A percentile compares a stretch with the other conserved stretches of the same genome.
phyloP scores from a whole-genome alignment of 30 jellyfish, hydroid and myxozoan species.

The Aurelia aurita complex sp. Pacific region DNA sequence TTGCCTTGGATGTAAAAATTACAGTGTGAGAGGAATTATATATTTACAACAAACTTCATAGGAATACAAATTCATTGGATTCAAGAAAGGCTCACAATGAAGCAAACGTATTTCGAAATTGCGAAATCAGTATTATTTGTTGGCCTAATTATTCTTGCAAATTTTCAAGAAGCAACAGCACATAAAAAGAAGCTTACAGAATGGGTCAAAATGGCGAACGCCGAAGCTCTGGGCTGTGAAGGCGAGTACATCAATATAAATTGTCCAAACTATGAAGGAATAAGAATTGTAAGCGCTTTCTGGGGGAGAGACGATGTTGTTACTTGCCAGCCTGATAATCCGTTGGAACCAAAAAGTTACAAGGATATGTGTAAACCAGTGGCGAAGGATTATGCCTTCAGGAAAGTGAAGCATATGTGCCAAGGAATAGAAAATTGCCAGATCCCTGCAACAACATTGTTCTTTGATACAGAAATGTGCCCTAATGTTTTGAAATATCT shows the following conservation, averaged over 20 bases:
- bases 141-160: not conserved
- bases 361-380: slow-evolving; percentile 88
- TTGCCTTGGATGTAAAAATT: too few species aligned
- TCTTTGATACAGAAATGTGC: slow-evolving; percentile 90
- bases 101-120: too few species aligned
- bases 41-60: too few species aligned
- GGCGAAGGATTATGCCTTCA: slow-evolving; percentile 72
- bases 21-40: too few species aligned
- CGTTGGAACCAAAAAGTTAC: slow-evolving; percentile 60
- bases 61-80: too few species aligned
- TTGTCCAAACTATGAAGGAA: slow-evolving; percentile 93
- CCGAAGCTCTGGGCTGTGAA: slow-evolving; percentile 83
- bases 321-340: slow-evolving; percentile 84
- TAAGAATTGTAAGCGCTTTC: slow-evolving; percentile 78
- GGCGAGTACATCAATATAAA: slow-evolving; percentile 78
- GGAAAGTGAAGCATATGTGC: slow-evolving; percentile 84
- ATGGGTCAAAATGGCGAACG: slow-evolving; percentile 72
- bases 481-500: slow-evolving; percentile 90
- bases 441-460: slow-evolving; percentile 65
- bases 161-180: not conserved
- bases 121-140: not conserved
- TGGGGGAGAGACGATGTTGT: slow-evolving; percentile 96
- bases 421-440: slow-evolving; percentile 76
- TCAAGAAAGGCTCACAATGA: too few species aligned
- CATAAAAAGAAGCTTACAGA: slow-evolving; percentile 77